Percentiles rank a stretch among this genome's conserved stretches.
phyloP scores from a whole-genome alignment of 1,140 invertebrate genomes.

The Brachionus angularis region DNA sequence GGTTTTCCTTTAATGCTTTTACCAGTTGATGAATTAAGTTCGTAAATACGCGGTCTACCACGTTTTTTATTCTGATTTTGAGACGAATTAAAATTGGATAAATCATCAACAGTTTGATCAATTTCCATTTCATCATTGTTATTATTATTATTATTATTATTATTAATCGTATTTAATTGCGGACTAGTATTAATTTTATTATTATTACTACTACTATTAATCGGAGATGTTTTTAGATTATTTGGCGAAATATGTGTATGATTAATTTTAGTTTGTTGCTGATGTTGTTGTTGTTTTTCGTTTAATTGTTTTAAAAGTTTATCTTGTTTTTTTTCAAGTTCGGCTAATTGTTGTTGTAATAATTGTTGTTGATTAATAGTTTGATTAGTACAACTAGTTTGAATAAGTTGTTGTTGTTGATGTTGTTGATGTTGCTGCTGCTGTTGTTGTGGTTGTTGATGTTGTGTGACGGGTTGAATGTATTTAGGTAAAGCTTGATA shows the following conservation, averaged over 20 bases:
- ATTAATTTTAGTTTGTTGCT: too few relatives aligned
- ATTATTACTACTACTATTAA: too few relatives aligned
- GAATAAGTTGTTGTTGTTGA: conserved; percentile 7
- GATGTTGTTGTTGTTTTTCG: neutral
- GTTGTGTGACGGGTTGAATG: neutral
- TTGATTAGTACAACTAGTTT: too few relatives aligned
- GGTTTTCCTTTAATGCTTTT: conserved; percentile 18
- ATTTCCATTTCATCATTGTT: conserved; percentile 3
- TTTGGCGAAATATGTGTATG: too few relatives aligned
- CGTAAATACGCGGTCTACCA: conserved; percentile 19
- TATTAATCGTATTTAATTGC: too few relatives aligned
- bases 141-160: neutral
- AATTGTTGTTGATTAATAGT: neutral
- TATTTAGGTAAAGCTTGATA: neutral
- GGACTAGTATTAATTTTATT: too few relatives aligned
- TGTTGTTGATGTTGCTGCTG: conserved; percentile 1
- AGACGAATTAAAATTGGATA: neutral
- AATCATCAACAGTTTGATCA: neutral
- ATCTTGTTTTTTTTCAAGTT: conserved; percentile 18
- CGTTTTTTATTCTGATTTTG: conserved; percentile 21
- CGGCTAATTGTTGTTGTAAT: conserved; percentile 11
- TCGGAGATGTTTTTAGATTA: too few relatives aligned
- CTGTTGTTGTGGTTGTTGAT: neutral
- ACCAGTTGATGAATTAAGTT: neutral
- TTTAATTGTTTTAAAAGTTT: conserved; percentile 21